Percentiles rank a stretch among this genome's conserved stretches.
Conservation (phyloP, 2,888 invertebrate genomes). For the Torymus aiolomorphi region DNA sequence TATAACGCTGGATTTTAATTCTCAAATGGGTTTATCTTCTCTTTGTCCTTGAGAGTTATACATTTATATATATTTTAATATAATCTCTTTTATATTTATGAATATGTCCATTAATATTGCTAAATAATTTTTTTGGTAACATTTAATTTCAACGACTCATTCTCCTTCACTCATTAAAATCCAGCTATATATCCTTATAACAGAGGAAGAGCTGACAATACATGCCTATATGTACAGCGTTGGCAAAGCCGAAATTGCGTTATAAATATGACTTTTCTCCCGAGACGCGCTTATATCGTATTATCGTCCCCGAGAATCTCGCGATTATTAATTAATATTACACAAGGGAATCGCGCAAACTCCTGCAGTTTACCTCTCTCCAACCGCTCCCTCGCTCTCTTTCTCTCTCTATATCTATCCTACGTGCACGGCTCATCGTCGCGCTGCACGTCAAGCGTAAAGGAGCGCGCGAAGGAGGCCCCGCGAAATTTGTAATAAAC, state of each 20-base stretch:
- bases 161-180: no score
- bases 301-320: constrained; percentile 36
- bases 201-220: background rate
- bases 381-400: background rate
- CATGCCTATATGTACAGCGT: no score
- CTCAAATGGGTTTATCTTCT: no score
- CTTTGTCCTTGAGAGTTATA: no score
- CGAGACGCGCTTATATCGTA: constrained; percentile 16
- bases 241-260: constrained; percentile 16
- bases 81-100: no score
- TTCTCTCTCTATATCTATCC: background rate
- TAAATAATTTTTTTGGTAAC: no score
- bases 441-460: constrained; percentile 64
- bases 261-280: constrained; percentile 8
- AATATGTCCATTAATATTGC: no score
- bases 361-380: constrained; percentile 44
- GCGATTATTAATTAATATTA: constrained; percentile 58
- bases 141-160: no score
- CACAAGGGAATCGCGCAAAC: constrained; percentile 51
- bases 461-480: constrained; percentile 62
- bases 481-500: constrained; percentile 73
- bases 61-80: no score
- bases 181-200: no score
- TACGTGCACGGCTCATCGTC: background rate
- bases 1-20: no score